Evolutionary conservation across 2,113 vertebrate species (phyloP), one percentile per base, ranked within the genome.

Genomic region (Rattus rattus): DNA sequence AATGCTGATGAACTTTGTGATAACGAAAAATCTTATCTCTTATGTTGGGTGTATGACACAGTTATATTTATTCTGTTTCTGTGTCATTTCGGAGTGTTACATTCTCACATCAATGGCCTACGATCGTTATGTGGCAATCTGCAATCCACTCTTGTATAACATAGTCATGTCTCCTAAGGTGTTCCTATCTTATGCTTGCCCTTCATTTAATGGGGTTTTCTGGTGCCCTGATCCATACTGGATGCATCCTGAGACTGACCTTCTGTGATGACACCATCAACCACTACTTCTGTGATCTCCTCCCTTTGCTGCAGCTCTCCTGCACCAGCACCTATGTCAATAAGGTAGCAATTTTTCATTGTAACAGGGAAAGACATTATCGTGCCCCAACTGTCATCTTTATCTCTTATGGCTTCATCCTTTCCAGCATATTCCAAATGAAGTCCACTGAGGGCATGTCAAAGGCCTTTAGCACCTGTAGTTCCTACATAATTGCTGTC

Each of bases 81-180:
- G 94, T 84, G 26, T 5, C 3, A 83, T 94, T 73, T 95, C 95
- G 95, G 94, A 97, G 30, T 83, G 73, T 24, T 96, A 91, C 94
- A 87, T 88, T 5, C 30, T 86, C 17, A 59, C 36, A 63, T 84
- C 77, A 80, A 80, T 80, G 77, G 77, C 95, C 24, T 97, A 92
- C 79, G 95, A 97, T 20, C 76, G 63, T 2, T 96, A 95, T 30
- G 77, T 95, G n/a, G 93, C 95, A 56, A 93, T 97, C 83, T 91
- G 92, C 47, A 92, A 92, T 33, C 81, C 95, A 88, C 93, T 97
- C 0, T 3, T 95, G 43, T 95, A 93, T 70, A 84, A 63, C 26
- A 63, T 63, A 63, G 4, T 13, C n/a, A 84, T 84, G 56, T 84
- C 81, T 43, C 59, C 56, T 4, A 63, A 63, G 59, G 81, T 63